phyloP scores from a whole-genome alignment of 2,888 invertebrate genomes.

The Standfussiana lucernea region DNA sequence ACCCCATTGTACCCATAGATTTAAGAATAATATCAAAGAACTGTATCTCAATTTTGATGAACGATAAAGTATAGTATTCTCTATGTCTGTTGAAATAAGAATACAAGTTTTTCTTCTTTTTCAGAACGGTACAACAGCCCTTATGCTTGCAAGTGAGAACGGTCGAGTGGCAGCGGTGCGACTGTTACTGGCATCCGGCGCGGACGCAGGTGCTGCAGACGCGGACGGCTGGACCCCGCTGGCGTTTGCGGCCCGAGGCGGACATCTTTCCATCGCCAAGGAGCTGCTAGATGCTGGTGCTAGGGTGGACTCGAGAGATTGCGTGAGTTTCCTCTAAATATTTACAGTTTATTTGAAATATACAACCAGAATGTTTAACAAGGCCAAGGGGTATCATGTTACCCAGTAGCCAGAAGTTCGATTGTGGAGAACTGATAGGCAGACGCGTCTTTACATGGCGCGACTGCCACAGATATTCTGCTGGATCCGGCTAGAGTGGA shows the following conservation, averaged over 20 bases:
- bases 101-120: slow-evolving; percentile 3
- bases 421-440: too few relatives aligned
- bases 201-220: slow-evolving; percentile 97
- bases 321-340: slow-evolving; percentile 90
- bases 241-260: slow-evolving; percentile 97
- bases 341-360: neutral
- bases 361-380: too few relatives aligned
- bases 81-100: neutral
- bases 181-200: slow-evolving; percentile 96
- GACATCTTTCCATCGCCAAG: slow-evolving; percentile 95
- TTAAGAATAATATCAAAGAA: neutral
- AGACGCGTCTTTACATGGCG: too few relatives aligned
- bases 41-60: neutral
- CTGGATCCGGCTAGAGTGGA: neutral
- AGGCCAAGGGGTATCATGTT: too few relatives aligned
- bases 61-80: neutral
- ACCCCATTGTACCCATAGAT: neutral
- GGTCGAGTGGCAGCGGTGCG: slow-evolving; percentile 96
- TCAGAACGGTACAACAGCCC: slow-evolving; percentile 97
- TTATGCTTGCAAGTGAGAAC: slow-evolving; percentile 97
- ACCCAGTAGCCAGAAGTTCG: too few relatives aligned
- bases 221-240: slow-evolving; percentile 98
- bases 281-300: slow-evolving; percentile 96
- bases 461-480: too few relatives aligned
- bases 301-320: slow-evolving; percentile 96